A percentile compares a stretch with the other conserved stretches of the same genome.
phyloP scores from a whole-genome alignment of 2,113 vertebrate species.

The Fulmarus glacialis region DNA sequence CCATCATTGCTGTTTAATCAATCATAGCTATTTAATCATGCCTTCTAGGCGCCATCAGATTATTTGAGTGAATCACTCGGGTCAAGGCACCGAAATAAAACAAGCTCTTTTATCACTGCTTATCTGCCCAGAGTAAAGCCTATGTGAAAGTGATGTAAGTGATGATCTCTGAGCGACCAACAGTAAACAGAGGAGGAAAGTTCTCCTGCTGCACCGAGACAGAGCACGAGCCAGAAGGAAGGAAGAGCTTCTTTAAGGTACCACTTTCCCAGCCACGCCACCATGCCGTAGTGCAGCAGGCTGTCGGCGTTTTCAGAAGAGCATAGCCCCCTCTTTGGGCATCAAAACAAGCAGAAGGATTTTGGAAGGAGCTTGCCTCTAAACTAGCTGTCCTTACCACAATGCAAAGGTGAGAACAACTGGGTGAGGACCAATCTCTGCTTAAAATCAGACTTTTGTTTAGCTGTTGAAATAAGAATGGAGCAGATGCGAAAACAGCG shows the following conservation, averaged over 20 bases:
- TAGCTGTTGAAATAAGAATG: not conserved
- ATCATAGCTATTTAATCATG: not conserved
- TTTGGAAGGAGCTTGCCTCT: not conserved
- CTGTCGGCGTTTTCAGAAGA: not conserved
- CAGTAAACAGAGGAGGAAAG: not conserved
- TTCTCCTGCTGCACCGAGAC: not conserved
- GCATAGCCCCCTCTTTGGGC: not conserved
- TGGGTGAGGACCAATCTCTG: not conserved
- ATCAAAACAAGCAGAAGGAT: not conserved
- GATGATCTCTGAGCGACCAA: not conserved
- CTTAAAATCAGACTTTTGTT: not conserved
- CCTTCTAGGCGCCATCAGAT: not conserved
- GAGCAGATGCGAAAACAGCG: not conserved
- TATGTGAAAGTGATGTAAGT: not conserved
- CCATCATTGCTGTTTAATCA: not conserved
- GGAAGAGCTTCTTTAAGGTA: not conserved
- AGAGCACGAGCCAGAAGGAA: not conserved
- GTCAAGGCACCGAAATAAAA: slow-evolving; percentile 27
- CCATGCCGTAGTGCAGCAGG: not conserved
- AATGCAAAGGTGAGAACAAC: not conserved
- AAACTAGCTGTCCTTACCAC: not conserved
- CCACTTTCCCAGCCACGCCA: not conserved
- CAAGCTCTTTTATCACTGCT: not conserved
- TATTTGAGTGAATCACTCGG: not conserved
- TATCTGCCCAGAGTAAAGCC: not conserved